A percentile compares a stretch with the other conserved stretches of the same genome.
Conservation (phyloP, 2,888 invertebrate genomes). For the Pachliopta kotzebuea region DNA sequence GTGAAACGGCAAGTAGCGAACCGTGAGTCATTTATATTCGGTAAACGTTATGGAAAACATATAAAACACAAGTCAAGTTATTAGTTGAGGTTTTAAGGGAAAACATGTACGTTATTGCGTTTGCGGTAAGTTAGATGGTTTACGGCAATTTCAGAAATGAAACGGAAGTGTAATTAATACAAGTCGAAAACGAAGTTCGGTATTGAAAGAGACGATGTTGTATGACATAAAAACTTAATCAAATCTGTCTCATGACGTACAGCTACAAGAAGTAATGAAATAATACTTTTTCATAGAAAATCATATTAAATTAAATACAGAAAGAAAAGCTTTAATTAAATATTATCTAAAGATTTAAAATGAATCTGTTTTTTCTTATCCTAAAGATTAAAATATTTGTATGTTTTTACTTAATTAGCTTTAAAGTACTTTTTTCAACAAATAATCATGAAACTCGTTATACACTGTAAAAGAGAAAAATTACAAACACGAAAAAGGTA, state of each 20-base stretch:
- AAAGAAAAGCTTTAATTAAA: no score
- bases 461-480: no score
- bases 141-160: conserved; percentile 29
- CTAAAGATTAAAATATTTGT: background rate
- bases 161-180: conserved; percentile 34
- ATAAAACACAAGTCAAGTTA: conserved; percentile 44
- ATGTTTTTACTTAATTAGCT: background rate
- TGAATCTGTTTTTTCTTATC: no score
- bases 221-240: conserved; percentile 35
- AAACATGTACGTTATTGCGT: conserved; percentile 32
- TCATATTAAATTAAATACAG: no score
- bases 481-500: no score
- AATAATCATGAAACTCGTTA: no score
- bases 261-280: no score
- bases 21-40: conserved; percentile 43
- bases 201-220: conserved; percentile 29
- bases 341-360: no score
- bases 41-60: conserved; percentile 44
- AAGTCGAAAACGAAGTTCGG: conserved; percentile 32
- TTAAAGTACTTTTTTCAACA: no score
- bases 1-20: conserved; percentile 16
- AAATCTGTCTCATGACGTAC: no score
- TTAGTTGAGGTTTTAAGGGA: conserved; percentile 36
- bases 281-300: no score
- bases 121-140: conserved; percentile 30